Base-by-base conservation (phyloP, 2,888 invertebrate genomes). In the Lomographa bimaculata region DNA sequence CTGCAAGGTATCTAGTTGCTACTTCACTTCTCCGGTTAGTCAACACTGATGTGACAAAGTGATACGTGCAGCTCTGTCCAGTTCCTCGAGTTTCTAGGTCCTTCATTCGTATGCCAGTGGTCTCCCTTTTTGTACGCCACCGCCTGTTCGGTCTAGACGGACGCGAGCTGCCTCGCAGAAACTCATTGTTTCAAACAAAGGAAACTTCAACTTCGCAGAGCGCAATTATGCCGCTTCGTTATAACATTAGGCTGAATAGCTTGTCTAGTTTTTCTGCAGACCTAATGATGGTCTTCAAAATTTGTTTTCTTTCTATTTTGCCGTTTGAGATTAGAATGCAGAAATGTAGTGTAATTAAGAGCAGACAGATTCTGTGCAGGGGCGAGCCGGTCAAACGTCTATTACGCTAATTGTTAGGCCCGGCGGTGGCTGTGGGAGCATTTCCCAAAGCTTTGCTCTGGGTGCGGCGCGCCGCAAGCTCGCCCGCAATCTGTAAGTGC, bases 401-500 rank as follows among this genome's bases (percentile, higher is more conserved):
- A 73, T 76, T 71, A 72, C 55, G 59, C 63, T 73, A 74, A 77
- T 77, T 77, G 72, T 63, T 63, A 61, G 64, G 59, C 56, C 57
- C 60, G 44, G 34, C 27, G 57, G 55, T 46, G 57, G 55, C 46
- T 53, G 46, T 41, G 58, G 57, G 59, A 57, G 64, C 61, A 64
- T 63, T 66, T 64, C 58, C 60, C 47, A 66, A 68, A 74, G 69
- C 72, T 69, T 71, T 69, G 72, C 63, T 55, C 61, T 42, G 49
- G 52, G 30, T 62, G 69, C 53, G 74, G 71, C 46, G 44, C 41
- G 58, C 74, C 73, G 54, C 74, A 73, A 57, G 57, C 65, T 59
- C 60, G 63, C 60, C 68, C 59, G 65, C 70, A 72, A 75, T 76
- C 74, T 75, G 65, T 65, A 60, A 74, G 71, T 65, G 75, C 71